Percentiles rank a stretch among this genome's conserved stretches.
Conservation (phyloP, 2,797 vertebrate genomes). For the Kryptolebias ocellatus region DNA sequence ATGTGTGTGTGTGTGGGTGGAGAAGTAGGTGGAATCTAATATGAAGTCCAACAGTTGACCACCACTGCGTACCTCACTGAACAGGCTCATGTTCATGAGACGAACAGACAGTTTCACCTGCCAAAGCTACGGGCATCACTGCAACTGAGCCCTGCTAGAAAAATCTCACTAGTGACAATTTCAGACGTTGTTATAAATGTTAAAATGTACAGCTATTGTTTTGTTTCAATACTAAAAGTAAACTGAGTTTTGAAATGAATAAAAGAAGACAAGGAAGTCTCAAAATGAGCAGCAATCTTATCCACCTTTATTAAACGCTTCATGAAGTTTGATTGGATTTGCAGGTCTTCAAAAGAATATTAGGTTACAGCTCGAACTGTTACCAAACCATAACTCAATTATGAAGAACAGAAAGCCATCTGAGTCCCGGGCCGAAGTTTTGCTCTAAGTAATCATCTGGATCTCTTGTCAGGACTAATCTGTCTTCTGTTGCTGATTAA, state of each 20-base stretch:
- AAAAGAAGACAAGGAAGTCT: background rate
- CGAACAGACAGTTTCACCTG: slow-evolving; percentile 13
- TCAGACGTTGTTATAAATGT: background rate
- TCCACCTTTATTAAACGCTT: background rate
- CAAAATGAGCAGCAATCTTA: background rate
- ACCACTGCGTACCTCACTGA: slow-evolving; percentile 20
- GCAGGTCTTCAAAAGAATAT: too few species aligned
- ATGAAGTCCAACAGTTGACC: slow-evolving; percentile 31
- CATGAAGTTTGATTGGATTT: background rate
- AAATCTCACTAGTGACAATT: background rate
- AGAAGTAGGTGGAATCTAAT: slow-evolving; percentile 33
- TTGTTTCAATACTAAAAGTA: background rate
- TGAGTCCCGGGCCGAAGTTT: background rate
- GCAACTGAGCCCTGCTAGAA: background rate
- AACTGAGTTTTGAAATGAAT: background rate
- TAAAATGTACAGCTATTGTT: background rate
- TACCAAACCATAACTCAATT: too few species aligned
- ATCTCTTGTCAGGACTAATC: slow-evolving; percentile 36
- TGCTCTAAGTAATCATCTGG: slow-evolving; percentile 19
- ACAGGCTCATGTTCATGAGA: slow-evolving; percentile 20
- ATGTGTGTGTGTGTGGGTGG: slow-evolving; percentile 22
- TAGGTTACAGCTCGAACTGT: too few species aligned
- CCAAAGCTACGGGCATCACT: slow-evolving; percentile 5
- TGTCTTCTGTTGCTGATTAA: slow-evolving; percentile 49
- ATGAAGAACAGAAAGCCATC: slow-evolving; percentile 2